Evolutionary conservation across 1,140 invertebrate species (phyloP).

Genomic region (Platorchestia sp.): DNA sequence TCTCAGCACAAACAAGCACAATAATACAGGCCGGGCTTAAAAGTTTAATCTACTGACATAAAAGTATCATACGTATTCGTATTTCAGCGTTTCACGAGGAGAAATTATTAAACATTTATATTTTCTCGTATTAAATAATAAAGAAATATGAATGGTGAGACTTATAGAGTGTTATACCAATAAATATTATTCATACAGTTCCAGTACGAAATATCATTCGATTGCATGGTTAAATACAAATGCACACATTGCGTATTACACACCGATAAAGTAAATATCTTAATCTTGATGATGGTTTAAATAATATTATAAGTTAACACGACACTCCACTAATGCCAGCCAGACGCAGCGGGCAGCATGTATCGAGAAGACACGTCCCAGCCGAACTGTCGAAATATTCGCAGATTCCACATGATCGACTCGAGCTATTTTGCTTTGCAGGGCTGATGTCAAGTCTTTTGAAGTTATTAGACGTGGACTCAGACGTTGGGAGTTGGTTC

Average conservation of each 20-base stretch:
- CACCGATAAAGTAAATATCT: not conserved
- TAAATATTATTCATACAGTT: not conserved
- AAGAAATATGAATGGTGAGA: not conserved
- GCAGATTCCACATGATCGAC: conserved; percentile 10
- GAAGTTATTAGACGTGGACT: not conserved
- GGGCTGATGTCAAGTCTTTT: not conserved
- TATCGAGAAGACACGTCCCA: not conserved
- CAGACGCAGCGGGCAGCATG: conserved; percentile 21
- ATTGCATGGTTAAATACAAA: not conserved
- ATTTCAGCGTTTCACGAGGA: not conserved
- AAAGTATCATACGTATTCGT: not conserved
- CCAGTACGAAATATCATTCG: not conserved
- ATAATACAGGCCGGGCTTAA: not conserved
- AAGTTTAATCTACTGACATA: not conserved
- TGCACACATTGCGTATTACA: not conserved
- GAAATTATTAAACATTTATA: not conserved
- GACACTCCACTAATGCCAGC: not conserved
- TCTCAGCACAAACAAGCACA: not conserved
- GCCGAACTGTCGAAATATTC: conserved; percentile 27
- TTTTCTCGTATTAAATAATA: not conserved
- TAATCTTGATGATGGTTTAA: not conserved
- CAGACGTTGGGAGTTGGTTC: not conserved
- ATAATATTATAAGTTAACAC: not conserved
- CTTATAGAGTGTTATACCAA: not conserved
- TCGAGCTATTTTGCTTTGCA: not conserved